A percentile compares a stretch with the other conserved stretches of the same genome.
Evolutionary conservation across 1,140 invertebrate species (phyloP).

Genomic region (Bombus waltoni): DNA sequence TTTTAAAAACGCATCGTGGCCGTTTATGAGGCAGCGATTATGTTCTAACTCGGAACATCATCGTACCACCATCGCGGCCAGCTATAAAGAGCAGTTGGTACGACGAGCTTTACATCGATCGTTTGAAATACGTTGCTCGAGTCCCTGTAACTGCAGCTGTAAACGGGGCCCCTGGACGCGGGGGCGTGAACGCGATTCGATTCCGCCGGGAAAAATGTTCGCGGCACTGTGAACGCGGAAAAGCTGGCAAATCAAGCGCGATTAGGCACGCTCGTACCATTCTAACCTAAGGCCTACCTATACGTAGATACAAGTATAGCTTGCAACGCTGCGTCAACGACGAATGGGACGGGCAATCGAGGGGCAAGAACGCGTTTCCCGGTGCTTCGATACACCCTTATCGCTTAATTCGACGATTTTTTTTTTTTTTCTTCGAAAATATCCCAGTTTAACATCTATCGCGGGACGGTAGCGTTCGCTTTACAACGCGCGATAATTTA

Average conservation of each 20-base stretch:
- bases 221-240: constrained; percentile 18
- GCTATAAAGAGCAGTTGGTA: constrained; percentile 63
- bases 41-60: constrained; percentile 74
- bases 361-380: not conserved
- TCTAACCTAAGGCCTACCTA: not conserved
- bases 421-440: too few relatives aligned
- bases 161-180: constrained; percentile 22
- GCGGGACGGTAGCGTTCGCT: not conserved
- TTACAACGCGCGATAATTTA: constrained; percentile 19
- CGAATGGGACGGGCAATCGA: not conserved
- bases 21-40: constrained; percentile 81
- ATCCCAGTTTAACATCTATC: not conserved
- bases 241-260: constrained; percentile 37
- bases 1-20: constrained; percentile 81
- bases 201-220: not conserved
- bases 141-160: constrained; percentile 18
- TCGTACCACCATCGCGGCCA: constrained; percentile 52
- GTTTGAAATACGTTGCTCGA: constrained; percentile 51
- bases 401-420: not conserved
- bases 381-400: not conserved
- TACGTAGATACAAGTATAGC: not conserved
- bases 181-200: constrained; percentile 49
- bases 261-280: constrained; percentile 18
- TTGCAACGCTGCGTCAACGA: not conserved
- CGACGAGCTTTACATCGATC: constrained; percentile 67